Conservation (phyloP, 2,888 invertebrate species). For the Callimorpha dominula region DNA sequence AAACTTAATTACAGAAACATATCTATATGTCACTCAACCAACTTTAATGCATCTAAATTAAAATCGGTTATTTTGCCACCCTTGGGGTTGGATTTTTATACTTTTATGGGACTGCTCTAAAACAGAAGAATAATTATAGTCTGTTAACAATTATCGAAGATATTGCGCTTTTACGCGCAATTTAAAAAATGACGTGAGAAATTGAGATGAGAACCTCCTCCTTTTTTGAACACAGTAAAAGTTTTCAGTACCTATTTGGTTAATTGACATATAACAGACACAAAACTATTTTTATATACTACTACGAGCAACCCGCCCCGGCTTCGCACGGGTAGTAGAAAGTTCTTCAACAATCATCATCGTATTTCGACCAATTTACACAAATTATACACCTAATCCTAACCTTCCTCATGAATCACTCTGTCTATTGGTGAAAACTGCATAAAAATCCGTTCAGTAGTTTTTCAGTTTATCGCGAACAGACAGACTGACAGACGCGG, state of each 20-base stretch:
- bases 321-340: no score
- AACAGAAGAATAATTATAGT: neutral
- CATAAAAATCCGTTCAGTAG: no score
- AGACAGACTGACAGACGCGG: no score
- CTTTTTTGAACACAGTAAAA: neutral
- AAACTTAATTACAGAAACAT: neutral
- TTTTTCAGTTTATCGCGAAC: no score
- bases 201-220: neutral
- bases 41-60: neutral
- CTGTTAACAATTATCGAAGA: neutral
- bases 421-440: no score
- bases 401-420: no score
- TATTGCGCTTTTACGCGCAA: neutral
- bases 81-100: neutral
- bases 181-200: no score
- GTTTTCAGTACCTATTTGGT: no score
- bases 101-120: neutral
- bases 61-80: neutral
- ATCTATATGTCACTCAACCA: neutral
- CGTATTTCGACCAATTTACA: no score
- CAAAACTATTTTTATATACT: neutral
- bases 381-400: no score
- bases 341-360: no score
- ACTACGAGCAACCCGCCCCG: neutral
- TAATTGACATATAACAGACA: neutral